Evolutionary conservation across 1,140 invertebrate species (phyloP).

Genomic region (Microplitis mediator): DNA sequence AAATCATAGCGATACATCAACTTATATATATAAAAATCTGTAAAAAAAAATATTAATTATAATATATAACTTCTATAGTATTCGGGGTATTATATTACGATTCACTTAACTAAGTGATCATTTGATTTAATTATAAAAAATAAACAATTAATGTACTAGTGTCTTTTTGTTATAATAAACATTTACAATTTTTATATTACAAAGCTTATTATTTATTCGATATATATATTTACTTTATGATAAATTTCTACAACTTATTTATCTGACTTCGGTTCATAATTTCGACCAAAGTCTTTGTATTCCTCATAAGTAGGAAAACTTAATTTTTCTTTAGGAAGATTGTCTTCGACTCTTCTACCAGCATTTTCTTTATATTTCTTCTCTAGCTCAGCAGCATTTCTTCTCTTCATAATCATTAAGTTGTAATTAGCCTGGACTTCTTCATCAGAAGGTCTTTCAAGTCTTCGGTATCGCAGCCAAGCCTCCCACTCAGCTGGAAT

Average conservation of each 20-base stretch:
- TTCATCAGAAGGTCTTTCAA: constrained; percentile 72
- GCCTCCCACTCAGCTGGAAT: constrained; percentile 83
- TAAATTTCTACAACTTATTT: background rate
- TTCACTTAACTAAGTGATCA: background rate
- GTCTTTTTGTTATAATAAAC: constrained; percentile 22
- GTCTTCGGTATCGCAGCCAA: constrained; percentile 76
- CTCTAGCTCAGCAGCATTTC: constrained; percentile 75
- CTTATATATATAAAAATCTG: background rate
- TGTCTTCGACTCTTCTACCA: constrained; percentile 1
- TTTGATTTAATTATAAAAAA: background rate
- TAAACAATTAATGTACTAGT: constrained; percentile 3
- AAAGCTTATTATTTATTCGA: background rate
- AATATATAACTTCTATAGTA: too few relatives aligned
- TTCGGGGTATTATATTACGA: background rate
- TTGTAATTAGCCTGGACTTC: constrained; percentile 74
- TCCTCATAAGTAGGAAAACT: constrained; percentile 52
- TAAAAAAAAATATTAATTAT: too few relatives aligned
- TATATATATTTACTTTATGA: background rate
- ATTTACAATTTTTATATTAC: constrained; percentile 29
- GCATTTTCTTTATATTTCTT: constrained; percentile 33
- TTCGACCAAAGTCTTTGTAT: constrained; percentile 37
- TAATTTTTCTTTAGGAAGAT: background rate
- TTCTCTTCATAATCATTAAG: constrained; percentile 72
- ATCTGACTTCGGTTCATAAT: constrained; percentile 36
- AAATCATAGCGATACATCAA: background rate